These are phyloP conservation scores for Tupiocoris notatus DNA, from an alignment of 2,888 invertebrate genomes.

Conservation along the genomic window DNA sequence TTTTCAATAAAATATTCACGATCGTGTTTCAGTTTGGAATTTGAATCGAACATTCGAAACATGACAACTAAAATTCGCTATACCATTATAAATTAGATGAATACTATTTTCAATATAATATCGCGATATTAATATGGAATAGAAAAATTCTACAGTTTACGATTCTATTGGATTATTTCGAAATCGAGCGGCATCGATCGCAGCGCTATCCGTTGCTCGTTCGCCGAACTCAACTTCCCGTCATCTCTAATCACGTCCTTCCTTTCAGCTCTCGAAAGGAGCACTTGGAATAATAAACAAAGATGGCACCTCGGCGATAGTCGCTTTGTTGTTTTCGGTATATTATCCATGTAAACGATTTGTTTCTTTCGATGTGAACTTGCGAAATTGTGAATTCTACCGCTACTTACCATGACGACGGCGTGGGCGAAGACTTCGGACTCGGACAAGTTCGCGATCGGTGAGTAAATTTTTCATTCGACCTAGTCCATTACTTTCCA, in stretches of 20 bases:
- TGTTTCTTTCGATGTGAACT: constrained; percentile 9
- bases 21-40: no score
- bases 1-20: no score
- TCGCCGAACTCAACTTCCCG: neutral
- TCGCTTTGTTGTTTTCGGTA: neutral
- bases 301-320: constrained; percentile 20
- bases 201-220: neutral
- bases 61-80: no score
- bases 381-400: neutral
- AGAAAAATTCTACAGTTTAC: no score
- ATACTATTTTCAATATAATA: no score
- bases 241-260: neutral
- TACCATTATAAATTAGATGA: no score
- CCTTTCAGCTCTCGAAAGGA: neutral
- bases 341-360: neutral
- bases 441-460: constrained; percentile 22
- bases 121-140: no score
- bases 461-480: neutral
- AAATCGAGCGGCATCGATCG: neutral
- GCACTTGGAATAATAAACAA: constrained; percentile 22
- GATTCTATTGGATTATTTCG: no score
- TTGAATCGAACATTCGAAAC: no score
- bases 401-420: neutral
- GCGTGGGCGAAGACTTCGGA: constrained; percentile 21
- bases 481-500: neutral